Evolutionary conservation across 2,113 vertebrate species (phyloP), one percentile per base, ranked within the genome.

Genomic region (Microcebus griseorufus): DNA sequence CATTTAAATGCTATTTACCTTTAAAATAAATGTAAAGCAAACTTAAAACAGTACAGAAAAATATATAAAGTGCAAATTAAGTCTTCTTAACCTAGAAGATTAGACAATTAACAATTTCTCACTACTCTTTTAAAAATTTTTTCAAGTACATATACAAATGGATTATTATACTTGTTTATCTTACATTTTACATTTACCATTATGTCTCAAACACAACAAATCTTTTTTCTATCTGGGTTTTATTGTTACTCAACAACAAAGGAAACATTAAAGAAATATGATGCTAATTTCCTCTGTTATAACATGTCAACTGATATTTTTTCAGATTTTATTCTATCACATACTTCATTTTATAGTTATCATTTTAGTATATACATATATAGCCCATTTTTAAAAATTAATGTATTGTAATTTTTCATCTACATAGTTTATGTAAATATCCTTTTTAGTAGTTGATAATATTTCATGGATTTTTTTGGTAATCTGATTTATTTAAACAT

Each of bases 11-110:
- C 23, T 70, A 58, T 45, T 92, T 91, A 69, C 48, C 64, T 88
- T 94, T 90, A 58, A 92, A 76, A 32, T 94, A 89, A 86, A 45
- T 86, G 76, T 25, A 64, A 92, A 88, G 37, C 25, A 91, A 79
- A 84, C 6, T 45, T 84, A 65, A 32, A 90, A 79, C 9, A 80
- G 51, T 29, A 84, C 2, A 83, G 48, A 76, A 83, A 93, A 6
- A 6, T 83, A 55, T 85, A 51, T 85, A 42, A 91, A 75, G n/a
- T 83, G 12, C 67, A 91, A 62, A 84, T 48, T 65, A 93, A 60
- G 1, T 75, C 34, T 73, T 90, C 25, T 81, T 65, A 86, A 60
- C 17, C 29, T 58, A 18, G 67, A 29, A 87, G 48, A 58, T 45
- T 65, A 91, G 67, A 88, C 17, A 27, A 9, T 67, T 91, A 87